Percentiles rank a stretch among this genome's conserved stretches.
Conservation (phyloP, 2,888 invertebrate species). For the Nemotelus nigrinus region DNA sequence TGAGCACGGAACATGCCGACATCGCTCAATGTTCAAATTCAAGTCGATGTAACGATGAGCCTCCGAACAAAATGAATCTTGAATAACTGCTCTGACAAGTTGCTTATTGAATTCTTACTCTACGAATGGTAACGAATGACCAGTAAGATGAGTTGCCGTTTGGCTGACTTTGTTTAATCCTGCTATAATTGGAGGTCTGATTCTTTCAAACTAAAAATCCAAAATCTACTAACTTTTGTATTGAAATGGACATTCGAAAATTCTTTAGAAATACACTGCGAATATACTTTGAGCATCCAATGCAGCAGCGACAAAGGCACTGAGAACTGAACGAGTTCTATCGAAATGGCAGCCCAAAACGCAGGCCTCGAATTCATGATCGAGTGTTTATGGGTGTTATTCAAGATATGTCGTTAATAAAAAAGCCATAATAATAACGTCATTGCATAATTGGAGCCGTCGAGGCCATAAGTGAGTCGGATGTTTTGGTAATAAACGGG, state of each 20-base stretch:
- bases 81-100: constrained; percentile 35
- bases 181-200: no score
- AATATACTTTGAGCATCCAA: no score
- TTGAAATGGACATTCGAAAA: no score
- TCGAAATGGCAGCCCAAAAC: not conserved
- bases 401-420: constrained; percentile 36
- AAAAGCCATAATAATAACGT: constrained; percentile 33
- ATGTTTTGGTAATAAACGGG: constrained; percentile 13
- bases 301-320: no score
- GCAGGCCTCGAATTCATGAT: not conserved
- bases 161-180: not conserved
- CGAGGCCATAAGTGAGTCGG: not conserved
- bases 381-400: constrained; percentile 23
- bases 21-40: constrained; percentile 8
- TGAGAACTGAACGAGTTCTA: no score
- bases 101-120: constrained; percentile 39
- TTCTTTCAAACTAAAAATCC: no score
- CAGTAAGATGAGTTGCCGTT: not conserved
- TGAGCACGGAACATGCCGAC: not conserved
- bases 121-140: constrained; percentile 13
- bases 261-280: no score
- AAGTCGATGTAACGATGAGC: constrained; percentile 6
- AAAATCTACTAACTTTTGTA: no score
- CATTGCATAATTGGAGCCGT: constrained; percentile 38
- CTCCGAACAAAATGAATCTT: constrained; percentile 27